Percentiles rank a stretch among this genome's conserved stretches.
These are phyloP conservation scores for Podiceps cristatus DNA, from an alignment of 2,113 vertebrate genomes.

Conservation along the genomic window DNA sequence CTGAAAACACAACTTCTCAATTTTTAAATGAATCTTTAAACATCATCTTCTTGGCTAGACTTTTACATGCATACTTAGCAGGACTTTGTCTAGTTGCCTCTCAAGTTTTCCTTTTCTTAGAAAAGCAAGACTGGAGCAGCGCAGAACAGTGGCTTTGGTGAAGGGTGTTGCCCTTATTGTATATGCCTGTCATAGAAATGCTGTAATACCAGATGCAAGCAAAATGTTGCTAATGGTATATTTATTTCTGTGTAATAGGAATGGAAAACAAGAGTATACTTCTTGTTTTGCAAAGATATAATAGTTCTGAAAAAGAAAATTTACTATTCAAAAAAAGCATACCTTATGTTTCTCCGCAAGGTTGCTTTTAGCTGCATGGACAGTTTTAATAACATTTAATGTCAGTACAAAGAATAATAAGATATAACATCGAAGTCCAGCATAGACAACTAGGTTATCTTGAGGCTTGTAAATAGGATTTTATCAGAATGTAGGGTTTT, in stretches of 20 bases:
- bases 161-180: not conserved
- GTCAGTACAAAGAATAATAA: not conserved
- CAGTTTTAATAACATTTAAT: not conserved
- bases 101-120: too few species aligned
- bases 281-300: not conserved
- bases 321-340: rapidly evolving
- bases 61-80: not conserved
- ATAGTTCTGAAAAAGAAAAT: not conserved
- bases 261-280: not conserved
- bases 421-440: not conserved
- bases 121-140: rapidly evolving
- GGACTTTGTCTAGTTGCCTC: not conserved
- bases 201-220: not conserved
- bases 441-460: not conserved
- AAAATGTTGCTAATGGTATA: not conserved
- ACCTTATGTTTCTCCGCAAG: rapidly evolving
- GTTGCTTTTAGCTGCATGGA: not conserved
- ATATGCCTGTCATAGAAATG: rapidly evolving
- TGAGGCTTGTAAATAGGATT: not conserved
- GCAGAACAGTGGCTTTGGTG: not conserved
- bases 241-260: not conserved
- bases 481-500: not conserved
- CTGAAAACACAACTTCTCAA: not conserved
- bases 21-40: not conserved
- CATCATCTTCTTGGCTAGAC: not conserved